Base-by-base conservation (phyloP, 2,888 invertebrate genomes). In the Drosophila neotestacea region DNA sequence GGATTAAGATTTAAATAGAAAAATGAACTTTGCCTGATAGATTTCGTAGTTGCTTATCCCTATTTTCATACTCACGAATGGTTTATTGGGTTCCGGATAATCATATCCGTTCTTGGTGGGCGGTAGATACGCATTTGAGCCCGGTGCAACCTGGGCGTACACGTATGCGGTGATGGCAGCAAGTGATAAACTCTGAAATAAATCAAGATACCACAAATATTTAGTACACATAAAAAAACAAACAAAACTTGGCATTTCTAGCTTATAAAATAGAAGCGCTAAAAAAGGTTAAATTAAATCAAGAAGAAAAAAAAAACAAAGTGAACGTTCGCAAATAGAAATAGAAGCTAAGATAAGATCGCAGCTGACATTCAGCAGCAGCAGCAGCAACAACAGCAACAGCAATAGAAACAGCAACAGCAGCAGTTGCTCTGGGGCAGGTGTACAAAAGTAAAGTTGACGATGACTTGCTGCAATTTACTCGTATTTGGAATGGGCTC, bases 81-180 rank as follows among this genome's bases (percentile, higher is more conserved):
- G 91, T 73, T 86, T 88, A 36, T 85, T 89, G 2, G 97, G 96
- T 46, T 94, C 94, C n/a, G 94, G 94, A 91, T 97, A 97, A 79
- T 94, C 94, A 92, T 97, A 97, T 13, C 96, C 96, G 80, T 95
- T 95, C 88, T 94, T 95, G 67, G 36, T 95, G 65, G 92, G 92
- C 22, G 97, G 97, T 58, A 97, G 94, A 93, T 97, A 97, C 62
- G 95, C 95, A 90, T 96, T 95, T 70, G 95, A 94, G 11, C 95
- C 95, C 1, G 95, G 95, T 47, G 91, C 90, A 59, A 93, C 79
- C 69, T 92, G 92, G 72, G 91, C 91, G 65, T 78, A 89, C 44
- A 77, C 90, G 68, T 86, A 91, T 74, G 91, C 86, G 64, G 70
- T 73, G 59, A 91, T 79, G 69, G 89, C 85, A 75, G 90, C 86